These are phyloP conservation scores for Lithophane leautieri DNA, from an alignment of 2,888 invertebrate genomes.

Conservation along the genomic window DNA sequence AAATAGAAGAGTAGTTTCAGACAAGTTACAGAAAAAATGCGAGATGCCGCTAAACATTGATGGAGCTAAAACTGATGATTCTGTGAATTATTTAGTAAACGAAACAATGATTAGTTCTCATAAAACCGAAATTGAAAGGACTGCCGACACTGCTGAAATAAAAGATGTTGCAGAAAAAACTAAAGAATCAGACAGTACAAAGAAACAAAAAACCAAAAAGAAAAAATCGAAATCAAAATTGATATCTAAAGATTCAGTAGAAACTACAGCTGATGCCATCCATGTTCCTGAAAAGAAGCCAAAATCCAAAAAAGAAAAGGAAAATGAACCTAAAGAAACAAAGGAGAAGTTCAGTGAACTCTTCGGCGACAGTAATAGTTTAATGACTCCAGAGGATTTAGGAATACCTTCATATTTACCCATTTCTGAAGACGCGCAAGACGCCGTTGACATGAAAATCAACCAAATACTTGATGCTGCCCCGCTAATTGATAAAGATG, in stretches of 20 bases:
- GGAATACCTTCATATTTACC: conserved; percentile 75
- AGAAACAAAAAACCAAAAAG: conserved; percentile 71
- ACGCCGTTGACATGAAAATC: conserved; percentile 74
- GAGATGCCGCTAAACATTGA: neutral
- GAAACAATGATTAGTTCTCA: conserved; percentile 7
- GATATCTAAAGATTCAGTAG: conserved; percentile 47
- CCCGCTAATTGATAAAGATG: neutral
- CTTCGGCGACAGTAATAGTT: conserved; percentile 85
- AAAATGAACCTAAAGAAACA: conserved; percentile 65
- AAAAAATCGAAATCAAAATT: conserved; percentile 68
- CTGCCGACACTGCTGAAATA: conserved; percentile 20
- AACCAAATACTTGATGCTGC: conserved; percentile 44
- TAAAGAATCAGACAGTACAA: conserved; percentile 56
- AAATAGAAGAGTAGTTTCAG: conserved; percentile 12
- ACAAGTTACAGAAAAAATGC: conserved; percentile 26
- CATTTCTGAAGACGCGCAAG: conserved; percentile 82
- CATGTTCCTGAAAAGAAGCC: conserved; percentile 60
- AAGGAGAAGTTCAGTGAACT: conserved; percentile 81
- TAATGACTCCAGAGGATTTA: conserved; percentile 86
- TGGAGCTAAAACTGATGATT: conserved; percentile 5
- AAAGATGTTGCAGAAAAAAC: conserved; percentile 33
- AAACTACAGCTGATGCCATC: conserved; percentile 37
- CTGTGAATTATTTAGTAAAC: conserved; percentile 4
- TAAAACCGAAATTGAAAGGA: neutral
- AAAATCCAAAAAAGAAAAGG: conserved; percentile 65